Percentiles rank a stretch among this genome's conserved stretches.
Conservation (phyloP, 2,888 invertebrate species). For the Pseudanteris insignis region DNA sequence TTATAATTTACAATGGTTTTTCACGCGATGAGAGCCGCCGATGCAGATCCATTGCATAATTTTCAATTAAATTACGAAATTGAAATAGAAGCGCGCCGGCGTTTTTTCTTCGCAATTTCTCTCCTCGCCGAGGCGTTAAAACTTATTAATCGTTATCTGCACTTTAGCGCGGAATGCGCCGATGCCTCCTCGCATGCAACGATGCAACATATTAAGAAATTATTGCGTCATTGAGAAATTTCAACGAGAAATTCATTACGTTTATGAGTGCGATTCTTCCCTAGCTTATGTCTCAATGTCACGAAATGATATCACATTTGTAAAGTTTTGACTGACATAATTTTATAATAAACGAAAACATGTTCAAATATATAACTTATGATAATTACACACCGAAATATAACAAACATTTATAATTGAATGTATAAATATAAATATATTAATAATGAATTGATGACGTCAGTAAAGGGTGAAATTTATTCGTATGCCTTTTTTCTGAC, state of each 20-base stretch:
- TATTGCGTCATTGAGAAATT: conserved; percentile 28
- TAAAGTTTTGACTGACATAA: too few species aligned
- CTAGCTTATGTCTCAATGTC: too few species aligned
- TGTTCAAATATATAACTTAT: too few species aligned
- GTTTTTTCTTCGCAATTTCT: conserved; percentile 10
- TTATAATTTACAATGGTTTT: conserved; percentile 33
- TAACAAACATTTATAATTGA: too few species aligned
- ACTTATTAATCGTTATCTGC: conserved; percentile 31
- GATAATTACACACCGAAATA: too few species aligned
- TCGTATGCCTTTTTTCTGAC: too few species aligned
- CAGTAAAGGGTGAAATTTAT: too few species aligned
- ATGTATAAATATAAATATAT: too few species aligned
- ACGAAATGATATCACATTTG: too few species aligned
- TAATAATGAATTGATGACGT: too few species aligned
- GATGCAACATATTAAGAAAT: conserved; percentile 18
- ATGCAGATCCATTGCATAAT: conserved; percentile 34
- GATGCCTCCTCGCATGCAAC: conserved; percentile 7
- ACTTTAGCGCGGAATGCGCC: conserved; percentile 3
- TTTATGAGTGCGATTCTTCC: not conserved
- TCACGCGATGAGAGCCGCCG: conserved; percentile 28
- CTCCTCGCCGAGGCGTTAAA: conserved; percentile 26
- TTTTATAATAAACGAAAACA: too few species aligned
- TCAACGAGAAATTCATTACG: conserved; percentile 8
- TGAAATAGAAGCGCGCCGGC: conserved; percentile 14
- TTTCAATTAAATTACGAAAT: conserved; percentile 36